Evolutionary conservation across 2,888 invertebrate species (phyloP), one percentile per base, ranked within the genome.

Genomic region (Cosmorhoe ocellata): DNA sequence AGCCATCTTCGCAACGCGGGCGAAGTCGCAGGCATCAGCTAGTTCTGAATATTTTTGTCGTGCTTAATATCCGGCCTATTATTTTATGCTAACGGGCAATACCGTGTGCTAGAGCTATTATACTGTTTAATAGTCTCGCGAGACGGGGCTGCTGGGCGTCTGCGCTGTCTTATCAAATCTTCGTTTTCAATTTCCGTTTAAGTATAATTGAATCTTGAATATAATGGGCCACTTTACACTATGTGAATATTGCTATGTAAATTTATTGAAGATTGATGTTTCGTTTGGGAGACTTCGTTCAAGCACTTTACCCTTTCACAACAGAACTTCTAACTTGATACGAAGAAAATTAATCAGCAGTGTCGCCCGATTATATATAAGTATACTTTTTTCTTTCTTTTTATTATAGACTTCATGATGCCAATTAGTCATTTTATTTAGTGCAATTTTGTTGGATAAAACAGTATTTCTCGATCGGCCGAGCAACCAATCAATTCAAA

Each of bases 151-250:
- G n/a, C 54, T 14, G 10, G 59, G 54, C 56, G 59, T 57, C 63
- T 42, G 51, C 34, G 61, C 51, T 64, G 55, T 59, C 66, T 67
- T 69, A 71, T 73, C 69, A 70, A 67, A 69, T 69, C 65, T 70
- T 72, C 77, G 68, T 79, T 80, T 82, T 76, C 81, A 83, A 83
- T 84, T 84, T 84, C 81, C 79, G 76, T 71, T 78, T 71, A 74
- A 73, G 67, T 74, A 73, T 83, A 79, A 84, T 83, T 84, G 81
- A 81, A 84, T 77, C 67, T 76, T 64, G 64, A 71, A 71, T 66
- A 61, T 62, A 56, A 67, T 62, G 58, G 56, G 51, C 61, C 50
- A 63, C 70, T 72, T 68, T 61, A 32, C 36, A 53, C 49, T 43
- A 43, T 42, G 22, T 5, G 41, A 42, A 36, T 6, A 24, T 33